A percentile compares a stretch with the other conserved stretches of the same genome.
Evolutionary conservation across 2,888 invertebrate genomes (phyloP).

Genomic region (Leptopilina myrica): DNA sequence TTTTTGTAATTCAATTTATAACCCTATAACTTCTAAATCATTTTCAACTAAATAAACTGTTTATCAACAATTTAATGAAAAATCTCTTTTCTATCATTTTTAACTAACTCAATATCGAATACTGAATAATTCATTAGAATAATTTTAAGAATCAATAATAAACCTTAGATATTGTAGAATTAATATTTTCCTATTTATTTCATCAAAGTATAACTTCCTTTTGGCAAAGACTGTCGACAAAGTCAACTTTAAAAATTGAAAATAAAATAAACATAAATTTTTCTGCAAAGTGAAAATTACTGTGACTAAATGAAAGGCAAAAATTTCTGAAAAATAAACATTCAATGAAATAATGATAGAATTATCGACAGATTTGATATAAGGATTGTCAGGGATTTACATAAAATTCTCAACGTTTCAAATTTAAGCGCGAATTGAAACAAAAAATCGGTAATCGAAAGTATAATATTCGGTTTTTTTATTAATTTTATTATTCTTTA

Average conservation of each 20-base stretch:
- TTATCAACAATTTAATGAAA: no score
- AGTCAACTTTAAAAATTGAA: neutral
- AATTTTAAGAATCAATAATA: no score
- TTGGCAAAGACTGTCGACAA: no score
- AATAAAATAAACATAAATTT: neutral
- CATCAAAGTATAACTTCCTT: no score
- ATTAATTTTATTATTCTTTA: neutral
- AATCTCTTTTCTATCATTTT: no score
- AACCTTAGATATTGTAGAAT: no score
- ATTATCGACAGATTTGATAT: constrained; percentile 23
- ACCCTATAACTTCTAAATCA: no score
- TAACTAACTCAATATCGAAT: no score
- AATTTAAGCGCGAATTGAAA: neutral
- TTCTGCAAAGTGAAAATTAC: neutral
- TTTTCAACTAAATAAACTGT: no score
- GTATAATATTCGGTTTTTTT: neutral
- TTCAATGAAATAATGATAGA: constrained; percentile 6
- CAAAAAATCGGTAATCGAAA: neutral
- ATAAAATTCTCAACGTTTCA: neutral
- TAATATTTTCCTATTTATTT: no score
- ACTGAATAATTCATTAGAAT: no score
- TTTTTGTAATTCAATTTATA: no score
- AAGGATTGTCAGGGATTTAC: neutral
- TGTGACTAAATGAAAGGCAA: neutral
- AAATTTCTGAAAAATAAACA: neutral